Evolutionary conservation across 2,113 vertebrate species (phyloP).

Genomic region (Propithecus coquereli): DNA sequence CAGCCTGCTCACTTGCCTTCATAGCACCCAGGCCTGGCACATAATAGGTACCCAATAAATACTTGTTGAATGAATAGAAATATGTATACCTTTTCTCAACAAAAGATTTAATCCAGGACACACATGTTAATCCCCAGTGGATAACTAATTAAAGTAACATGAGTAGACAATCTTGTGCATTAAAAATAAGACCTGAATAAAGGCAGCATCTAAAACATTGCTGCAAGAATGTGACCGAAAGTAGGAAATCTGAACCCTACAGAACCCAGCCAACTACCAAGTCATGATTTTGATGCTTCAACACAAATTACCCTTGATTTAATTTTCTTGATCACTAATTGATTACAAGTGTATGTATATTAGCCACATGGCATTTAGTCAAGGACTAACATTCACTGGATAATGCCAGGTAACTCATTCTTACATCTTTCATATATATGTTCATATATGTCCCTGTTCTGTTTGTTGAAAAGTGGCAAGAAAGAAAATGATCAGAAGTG

Average conservation of each 20-base stretch:
- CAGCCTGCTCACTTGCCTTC: background rate
- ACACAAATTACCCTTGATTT: background rate
- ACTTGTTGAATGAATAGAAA: background rate
- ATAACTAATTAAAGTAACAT: background rate
- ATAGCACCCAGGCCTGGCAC: background rate
- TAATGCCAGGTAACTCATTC: background rate
- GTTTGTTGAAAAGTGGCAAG: background rate
- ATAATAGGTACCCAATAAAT: background rate
- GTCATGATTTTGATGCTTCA: background rate
- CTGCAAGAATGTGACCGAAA: background rate
- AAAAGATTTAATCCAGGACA: background rate
- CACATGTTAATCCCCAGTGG: background rate
- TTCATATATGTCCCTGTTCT: background rate
- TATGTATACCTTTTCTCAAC: background rate
- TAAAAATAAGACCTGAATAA: background rate
- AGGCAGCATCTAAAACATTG: background rate
- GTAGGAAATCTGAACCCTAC: background rate
- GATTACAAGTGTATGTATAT: background rate
- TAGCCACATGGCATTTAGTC: background rate
- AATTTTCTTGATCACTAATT: background rate
- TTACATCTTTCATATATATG: background rate
- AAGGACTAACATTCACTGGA: background rate
- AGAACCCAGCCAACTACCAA: background rate
- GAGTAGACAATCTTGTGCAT: background rate
- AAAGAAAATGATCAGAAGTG: background rate